Evolutionary conservation across 2,888 invertebrate genomes (phyloP), one percentile per base, ranked within the genome.

Genomic region (Metellina segmentata): DNA sequence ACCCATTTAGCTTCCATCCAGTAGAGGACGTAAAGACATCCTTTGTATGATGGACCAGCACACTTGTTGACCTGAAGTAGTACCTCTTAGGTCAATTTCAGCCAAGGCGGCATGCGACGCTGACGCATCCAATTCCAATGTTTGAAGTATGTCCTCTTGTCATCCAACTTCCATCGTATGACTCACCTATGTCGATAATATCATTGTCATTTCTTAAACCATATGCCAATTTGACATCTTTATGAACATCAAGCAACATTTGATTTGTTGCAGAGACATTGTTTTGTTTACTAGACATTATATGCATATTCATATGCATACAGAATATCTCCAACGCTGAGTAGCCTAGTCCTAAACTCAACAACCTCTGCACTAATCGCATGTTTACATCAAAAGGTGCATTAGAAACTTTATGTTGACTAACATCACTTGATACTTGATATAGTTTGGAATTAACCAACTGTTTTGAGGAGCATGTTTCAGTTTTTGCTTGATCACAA

Each of bases 81-180:
- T n/a, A n/a, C n/a, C n/a, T n/a, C n/a, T n/a, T n/a, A n/a, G n/a
- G n/a, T n/a, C n/a, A n/a, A n/a, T n/a, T n/a, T n/a, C n/a, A n/a
- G n/a, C n/a, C n/a, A n/a, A n/a, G n/a, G n/a, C n/a, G n/a, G n/a
- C n/a, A n/a, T n/a, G n/a, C n/a, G n/a, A n/a, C n/a, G n/a, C n/a
- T n/a, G n/a, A n/a, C n/a, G n/a, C n/a, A n/a, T n/a, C n/a, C n/a
- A n/a, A n/a, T n/a, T 53, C 88, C 74, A n/a, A 74, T 61, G 7
- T 74, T 20, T 11, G 81, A 88, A n/a, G 74, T 53, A 61, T 88
- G 88, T 11, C 88, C 88, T 8, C 81, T 20, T 16, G 34, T 88
- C 6, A 61, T 16, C 88, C 88, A 88, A 16, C 34, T 53, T 4
- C 74, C 75, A 49, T 88, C 75, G 61, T 61, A 81, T 2, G 53